These are phyloP conservation scores for Galleria mellonella DNA, from an alignment of 1,140 invertebrate species.

Conservation along the genomic window DNA sequence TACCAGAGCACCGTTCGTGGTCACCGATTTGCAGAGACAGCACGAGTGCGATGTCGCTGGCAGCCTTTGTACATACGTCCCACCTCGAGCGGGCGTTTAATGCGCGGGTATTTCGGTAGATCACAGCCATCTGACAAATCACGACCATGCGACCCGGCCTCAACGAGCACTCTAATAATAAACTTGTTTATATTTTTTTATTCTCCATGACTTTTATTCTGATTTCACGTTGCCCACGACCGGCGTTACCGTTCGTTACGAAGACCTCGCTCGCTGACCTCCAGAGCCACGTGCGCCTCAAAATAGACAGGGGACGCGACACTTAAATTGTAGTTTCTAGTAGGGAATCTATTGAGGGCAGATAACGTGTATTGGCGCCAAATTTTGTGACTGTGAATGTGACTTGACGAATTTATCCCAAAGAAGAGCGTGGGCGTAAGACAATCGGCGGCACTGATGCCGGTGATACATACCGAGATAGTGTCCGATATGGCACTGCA, in stretches of 20 bases:
- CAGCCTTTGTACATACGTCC: conserved; percentile 44
- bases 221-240: conserved; percentile 28
- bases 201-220: conserved; percentile 54
- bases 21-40: conserved; percentile 32
- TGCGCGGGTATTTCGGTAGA: conserved; percentile 70
- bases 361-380: conserved; percentile 35
- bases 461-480: conserved; percentile 56
- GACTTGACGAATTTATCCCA: not conserved
- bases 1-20: conserved; percentile 21
- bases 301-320: conserved; percentile 46
- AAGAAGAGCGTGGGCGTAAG: conserved; percentile 2
- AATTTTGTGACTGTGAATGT: conserved; percentile 17
- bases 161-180: conserved; percentile 69
- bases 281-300: conserved; percentile 47
- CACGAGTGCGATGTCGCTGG: conserved; percentile 44
- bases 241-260: conserved; percentile 14
- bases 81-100: conserved; percentile 43
- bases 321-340: conserved; percentile 30
- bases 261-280: conserved; percentile 38
- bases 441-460: conserved; percentile 3
- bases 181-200: conserved; percentile 73
- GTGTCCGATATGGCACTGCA: conserved; percentile 67
- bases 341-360: conserved; percentile 30
- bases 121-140: conserved; percentile 70
- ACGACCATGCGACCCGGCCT: conserved; percentile 67